Evolutionary conservation across 2,113 vertebrate species (phyloP), one percentile per base, ranked within the genome.

Genomic region (Corvus moneduloides): DNA sequence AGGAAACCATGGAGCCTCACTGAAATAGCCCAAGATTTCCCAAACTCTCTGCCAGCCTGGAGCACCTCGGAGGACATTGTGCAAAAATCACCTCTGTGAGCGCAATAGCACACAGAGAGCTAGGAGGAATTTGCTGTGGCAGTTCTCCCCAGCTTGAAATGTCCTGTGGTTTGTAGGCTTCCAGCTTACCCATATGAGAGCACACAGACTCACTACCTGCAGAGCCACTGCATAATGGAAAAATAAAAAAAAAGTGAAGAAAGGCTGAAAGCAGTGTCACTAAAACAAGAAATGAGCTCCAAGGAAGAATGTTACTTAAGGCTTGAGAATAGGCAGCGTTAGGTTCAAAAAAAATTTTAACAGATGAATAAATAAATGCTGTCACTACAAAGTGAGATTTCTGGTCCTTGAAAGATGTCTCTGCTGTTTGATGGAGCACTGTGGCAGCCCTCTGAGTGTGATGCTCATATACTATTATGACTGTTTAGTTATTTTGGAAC

Each of bases 401-500:
- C 86, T 59, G 20, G 13, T 90, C 64, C 64, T 89, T 84, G 72
- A 80, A 66, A 90, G 48, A 52, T 77, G 33, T 71, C 41, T 71
- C 51, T 90, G 58, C 41, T 87, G 17, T 63, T 88, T 58, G 72
- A 71, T 55, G 39, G 43, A 92, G 46, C 18, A 44, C 14, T 6
- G 26, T 73, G 48, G 43, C 37, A 85, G 72, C 46, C 41, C 77
- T 73, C 46, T 59, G 83, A 89, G 33, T 27, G 33, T 39, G 55
- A 46, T 18, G 28, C 43, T 46, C 11, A 28, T 7, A 39, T 3
- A 23, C 15, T 39, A 6, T n/a, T 39, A 54, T 0, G 1, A 52
- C 27, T 35, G 32, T 14, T 41, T 13, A 39, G 59, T 41, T 62
- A 39, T 41, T 79, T 67, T 62, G 51, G 51, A 93, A 51, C 9